phyloP scores from a whole-genome alignment of 2,113 vertebrate species.

The Anas platyrhynchos region DNA sequence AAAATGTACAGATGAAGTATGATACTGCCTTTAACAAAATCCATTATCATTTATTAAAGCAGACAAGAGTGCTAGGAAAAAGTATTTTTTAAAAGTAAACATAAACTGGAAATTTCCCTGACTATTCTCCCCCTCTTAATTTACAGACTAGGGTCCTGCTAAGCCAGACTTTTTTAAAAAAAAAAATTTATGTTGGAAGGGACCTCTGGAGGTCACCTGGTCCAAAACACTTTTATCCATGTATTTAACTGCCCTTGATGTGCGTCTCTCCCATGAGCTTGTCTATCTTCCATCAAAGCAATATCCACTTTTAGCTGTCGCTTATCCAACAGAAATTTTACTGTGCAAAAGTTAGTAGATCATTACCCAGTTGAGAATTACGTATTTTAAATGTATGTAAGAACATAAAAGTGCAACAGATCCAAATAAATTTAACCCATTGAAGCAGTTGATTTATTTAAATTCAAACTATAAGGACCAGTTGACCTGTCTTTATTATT shows the following conservation, averaged over 20 bases:
- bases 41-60: background rate
- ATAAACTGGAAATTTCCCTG: background rate
- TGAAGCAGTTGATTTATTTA: background rate
- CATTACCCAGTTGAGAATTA: background rate
- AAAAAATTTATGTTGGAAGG: background rate
- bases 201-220: background rate
- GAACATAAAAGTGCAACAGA: background rate
- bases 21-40: background rate
- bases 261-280: background rate
- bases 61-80: background rate
- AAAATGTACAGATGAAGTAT: background rate
- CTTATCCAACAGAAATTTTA: background rate
- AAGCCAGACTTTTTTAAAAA: background rate
- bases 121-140: background rate
- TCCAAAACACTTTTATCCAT: background rate
- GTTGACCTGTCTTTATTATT: background rate
- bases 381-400: background rate
- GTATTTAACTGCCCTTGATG: background rate
- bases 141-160: background rate
- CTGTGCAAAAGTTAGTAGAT: background rate
- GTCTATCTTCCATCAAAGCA: rapidly evolving
- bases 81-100: background rate
- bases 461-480: background rate
- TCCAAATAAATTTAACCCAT: background rate
- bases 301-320: background rate